Base-by-base conservation (phyloP, 2,888 invertebrate genomes). In the Lepidochrysops patricia region DNA sequence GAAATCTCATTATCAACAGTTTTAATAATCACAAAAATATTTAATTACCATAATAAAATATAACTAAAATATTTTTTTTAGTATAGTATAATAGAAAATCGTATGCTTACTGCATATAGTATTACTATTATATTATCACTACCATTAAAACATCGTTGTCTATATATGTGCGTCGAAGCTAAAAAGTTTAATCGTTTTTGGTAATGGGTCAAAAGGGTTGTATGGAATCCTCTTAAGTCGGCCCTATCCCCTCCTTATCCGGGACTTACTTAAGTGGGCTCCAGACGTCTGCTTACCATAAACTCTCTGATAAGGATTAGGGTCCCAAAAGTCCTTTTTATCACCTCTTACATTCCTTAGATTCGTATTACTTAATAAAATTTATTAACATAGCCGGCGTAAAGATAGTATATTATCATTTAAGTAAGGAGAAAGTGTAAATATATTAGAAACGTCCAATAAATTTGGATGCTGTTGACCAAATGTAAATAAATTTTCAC, bases 261-360 rank as follows among this genome's bases (percentile, higher is more conserved):
- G 61, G 63, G 63, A 63, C 61, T 63, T 60, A 54, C 54, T 61
- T 77, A 80, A 85, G 84, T 84, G 79, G 78, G 69, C 70, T 70
- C 72, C 70, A 70, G 71, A 74, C 71, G 75, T 71, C 79, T 80
- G 74, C 74, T 82, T 79, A 74, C 79, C 81, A 83, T 84, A 84
- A 81, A 78, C 73, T 71, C 71, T 62, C 70, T 75, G 86, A 84
- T 85, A 87, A 84, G 76, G 76, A 73, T 76, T 75, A 70, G 67
- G 66, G 62, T 61, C 66, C 65, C 62, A 61, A 66, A 63, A 65
- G 67, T 64, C 68, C 67, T 67, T 65, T 62, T 61, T 61, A 63
- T 61, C 66, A 66, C 67, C 65, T 67, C 67, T 63, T 56, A 67
- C 61, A 68, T 68, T 68, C 67, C 65, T 69, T 37, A 58, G 64